Conservation (phyloP, 2,113 vertebrate species). For the Serilophus lunatus region DNA sequence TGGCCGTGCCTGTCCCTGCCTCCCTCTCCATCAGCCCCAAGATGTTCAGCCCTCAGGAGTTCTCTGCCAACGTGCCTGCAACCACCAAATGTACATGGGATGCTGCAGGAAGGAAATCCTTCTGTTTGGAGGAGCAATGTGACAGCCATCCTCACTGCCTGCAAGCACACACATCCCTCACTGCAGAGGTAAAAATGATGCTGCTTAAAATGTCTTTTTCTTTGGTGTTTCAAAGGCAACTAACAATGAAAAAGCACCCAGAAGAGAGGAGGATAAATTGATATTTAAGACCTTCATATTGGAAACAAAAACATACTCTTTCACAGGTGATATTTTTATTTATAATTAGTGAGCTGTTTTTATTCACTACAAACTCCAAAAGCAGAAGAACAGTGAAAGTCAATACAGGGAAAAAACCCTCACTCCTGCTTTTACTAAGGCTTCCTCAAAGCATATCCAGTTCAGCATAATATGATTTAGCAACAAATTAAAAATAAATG, state of each 20-base stretch:
- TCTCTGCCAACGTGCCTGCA: neutral
- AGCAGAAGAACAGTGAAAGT: neutral
- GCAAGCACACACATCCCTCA: neutral
- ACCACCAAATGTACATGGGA: accelerated
- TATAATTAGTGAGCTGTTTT: neutral
- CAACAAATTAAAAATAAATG: neutral
- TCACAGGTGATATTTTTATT: neutral
- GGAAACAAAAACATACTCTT: neutral
- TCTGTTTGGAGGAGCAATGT: accelerated
- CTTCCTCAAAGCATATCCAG: neutral
- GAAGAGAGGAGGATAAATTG: neutral
- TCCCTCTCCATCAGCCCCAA: neutral
- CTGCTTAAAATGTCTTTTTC: neutral
- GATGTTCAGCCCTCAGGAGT: accelerated
- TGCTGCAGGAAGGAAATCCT: neutral
- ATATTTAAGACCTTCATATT: neutral
- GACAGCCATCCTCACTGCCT: neutral
- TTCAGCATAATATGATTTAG: neutral
- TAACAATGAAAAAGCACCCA: neutral
- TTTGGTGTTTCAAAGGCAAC: neutral
- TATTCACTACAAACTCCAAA: neutral
- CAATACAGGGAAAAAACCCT: neutral
- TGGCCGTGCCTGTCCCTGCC: neutral
- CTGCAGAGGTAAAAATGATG: neutral
- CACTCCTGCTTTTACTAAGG: neutral